Conservation (phyloP, 2,888 invertebrate species). For the Folsomia candida region DNA sequence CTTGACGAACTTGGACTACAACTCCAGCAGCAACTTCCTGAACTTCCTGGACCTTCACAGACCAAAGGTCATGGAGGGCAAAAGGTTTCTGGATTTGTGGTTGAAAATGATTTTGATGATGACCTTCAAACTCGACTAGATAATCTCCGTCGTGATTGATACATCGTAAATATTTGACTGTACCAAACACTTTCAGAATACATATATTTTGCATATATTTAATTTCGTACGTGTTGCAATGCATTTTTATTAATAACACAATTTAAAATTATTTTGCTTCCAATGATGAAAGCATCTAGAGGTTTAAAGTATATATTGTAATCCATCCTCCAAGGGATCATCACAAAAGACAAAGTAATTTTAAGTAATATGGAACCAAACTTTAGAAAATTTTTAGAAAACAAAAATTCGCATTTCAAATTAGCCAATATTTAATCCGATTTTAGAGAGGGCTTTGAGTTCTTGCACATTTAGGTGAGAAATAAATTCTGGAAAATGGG, state of each 20-base stretch:
- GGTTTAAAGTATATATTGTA: too few relatives aligned
- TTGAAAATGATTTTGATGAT: slow-evolving; percentile 57
- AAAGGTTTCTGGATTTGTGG: neutral
- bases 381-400: neutral
- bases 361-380: neutral
- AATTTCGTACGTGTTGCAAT: neutral
- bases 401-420: neutral
- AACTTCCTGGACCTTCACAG: slow-evolving; percentile 55
- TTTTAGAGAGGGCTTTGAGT: slow-evolving; percentile 56
- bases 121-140: slow-evolving; percentile 62
- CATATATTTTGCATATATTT: neutral
- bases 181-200: too few relatives aligned
- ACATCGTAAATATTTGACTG: too few relatives aligned
- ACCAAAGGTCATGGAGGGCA: slow-evolving; percentile 43
- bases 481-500: slow-evolving; percentile 63
- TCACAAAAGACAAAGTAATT: too few relatives aligned
- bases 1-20: slow-evolving; percentile 63
- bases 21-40: slow-evolving; percentile 59
- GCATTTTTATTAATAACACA: neutral
- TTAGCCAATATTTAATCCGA: slow-evolving; percentile 25
- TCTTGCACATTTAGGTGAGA: slow-evolving; percentile 63
- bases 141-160: slow-evolving; percentile 56
- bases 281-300: too few relatives aligned
- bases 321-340: too few relatives aligned
- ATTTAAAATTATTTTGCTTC: too few relatives aligned